Base-by-base conservation (phyloP, 2,888 invertebrate genomes). In the Hypena proboscidalis region DNA sequence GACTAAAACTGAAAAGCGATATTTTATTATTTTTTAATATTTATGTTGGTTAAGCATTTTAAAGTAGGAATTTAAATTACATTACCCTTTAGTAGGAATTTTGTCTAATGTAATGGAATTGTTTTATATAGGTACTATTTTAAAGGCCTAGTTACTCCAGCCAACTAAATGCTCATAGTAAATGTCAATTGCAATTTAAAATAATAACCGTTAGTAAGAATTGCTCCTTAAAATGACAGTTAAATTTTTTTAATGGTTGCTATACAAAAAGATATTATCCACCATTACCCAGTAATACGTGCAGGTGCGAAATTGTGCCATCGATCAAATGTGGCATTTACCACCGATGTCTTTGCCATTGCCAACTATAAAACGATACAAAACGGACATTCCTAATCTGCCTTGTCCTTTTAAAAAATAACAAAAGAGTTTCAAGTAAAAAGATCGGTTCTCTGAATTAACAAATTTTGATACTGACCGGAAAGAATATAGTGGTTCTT, bases 361-460 rank as follows among this genome's bases (percentile, higher is more conserved):
- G 71, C 62, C 58, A 51, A 65, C 69, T 60, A 76, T 77, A 83
- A 83, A 82, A 80, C 75, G 66, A 67, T 59, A 85, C 85, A 80
- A 79, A 85, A 86, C 78, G 86, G 83, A 86, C 89, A 88, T 79
- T 74, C 81, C 83, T 86, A 88, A 89, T 90, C 85, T 60, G 75
- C 70, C 74, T 77, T 83, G 85, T 82, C 80, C 78, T 79, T 79
- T 82, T 78, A 81, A 83, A 83, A 81, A 76, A 68, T 63, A 52
- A 85, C 85, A 88, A 88, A 80, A 77, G 83, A 70, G 41, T 8
- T 35, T 51, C 33, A 34, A 44, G 40, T 71, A 80, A 82, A 84
- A 82, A 79, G 73, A 58, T 44, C 50, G 58, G 60, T 75, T 69
- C 70, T 54, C 58, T 66, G 60, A 61, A 73, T 45, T 48, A 41